Percentiles rank a stretch among this genome's conserved stretches.
Evolutionary conservation across 2,888 invertebrate species (phyloP).

Genomic region (Drosophila parthenogenetica): DNA sequence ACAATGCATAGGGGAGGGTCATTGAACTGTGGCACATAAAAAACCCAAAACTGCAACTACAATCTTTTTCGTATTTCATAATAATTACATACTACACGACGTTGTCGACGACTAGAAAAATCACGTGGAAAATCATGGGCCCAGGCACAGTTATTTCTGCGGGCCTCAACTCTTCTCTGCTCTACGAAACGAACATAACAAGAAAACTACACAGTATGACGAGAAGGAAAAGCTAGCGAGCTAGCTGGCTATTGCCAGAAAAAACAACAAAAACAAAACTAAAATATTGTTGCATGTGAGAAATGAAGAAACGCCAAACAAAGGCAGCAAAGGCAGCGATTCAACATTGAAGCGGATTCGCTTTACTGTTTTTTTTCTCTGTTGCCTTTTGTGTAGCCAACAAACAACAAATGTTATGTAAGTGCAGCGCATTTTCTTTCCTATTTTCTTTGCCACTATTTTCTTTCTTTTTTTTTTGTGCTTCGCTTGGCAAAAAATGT

Average conservation of each 20-base stretch:
- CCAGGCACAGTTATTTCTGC: conserved; percentile 63
- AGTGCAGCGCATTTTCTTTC: conserved; percentile 48
- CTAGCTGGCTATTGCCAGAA: conserved; percentile 24
- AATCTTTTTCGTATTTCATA: conserved; percentile 61
- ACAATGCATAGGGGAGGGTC: conserved; percentile 45
- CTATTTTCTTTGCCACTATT: conserved; percentile 14
- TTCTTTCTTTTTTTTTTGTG: conserved; percentile 41
- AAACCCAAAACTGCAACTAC: conserved; percentile 56
- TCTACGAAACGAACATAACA: conserved; percentile 12
- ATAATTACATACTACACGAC: conserved; percentile 66
- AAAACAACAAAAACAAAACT: conserved; percentile 5
- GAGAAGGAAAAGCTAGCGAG: conserved; percentile 18
- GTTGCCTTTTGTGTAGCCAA: conserved; percentile 1
- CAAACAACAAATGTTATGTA: conserved; percentile 44
- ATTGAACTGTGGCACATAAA: conserved; percentile 59
- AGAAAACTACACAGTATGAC: conserved; percentile 35
- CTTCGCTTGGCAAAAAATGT: conserved; percentile 58
- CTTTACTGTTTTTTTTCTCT: conserved; percentile 22
- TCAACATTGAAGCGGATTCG: conserved; percentile 46
- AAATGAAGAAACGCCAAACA: conserved; percentile 49
- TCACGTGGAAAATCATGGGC: conserved; percentile 64
- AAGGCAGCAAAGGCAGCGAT: conserved; percentile 38
- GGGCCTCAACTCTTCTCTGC: conserved; percentile 41
- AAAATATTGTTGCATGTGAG: conserved; percentile 49
- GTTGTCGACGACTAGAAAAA: conserved; percentile 61